Evolutionary conservation across 2,888 invertebrate genomes (phyloP), one percentile per base, ranked within the genome.

Genomic region (Ophion costatus): DNA sequence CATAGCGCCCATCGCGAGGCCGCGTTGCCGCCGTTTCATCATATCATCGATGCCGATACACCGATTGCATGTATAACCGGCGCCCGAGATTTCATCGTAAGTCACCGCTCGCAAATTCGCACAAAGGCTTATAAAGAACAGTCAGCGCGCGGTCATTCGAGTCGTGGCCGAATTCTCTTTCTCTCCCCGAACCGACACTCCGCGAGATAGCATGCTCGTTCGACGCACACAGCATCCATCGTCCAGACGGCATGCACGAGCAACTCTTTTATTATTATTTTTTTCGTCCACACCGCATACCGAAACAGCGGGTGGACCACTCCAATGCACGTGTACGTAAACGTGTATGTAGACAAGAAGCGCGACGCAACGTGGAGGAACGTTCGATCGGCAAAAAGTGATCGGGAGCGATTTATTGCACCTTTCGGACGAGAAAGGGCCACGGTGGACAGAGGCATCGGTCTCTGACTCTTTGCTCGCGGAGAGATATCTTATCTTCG

Each of bases 371-470:
- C 73, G 73, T 57, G 42, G 59, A 77, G 80, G 82, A 83, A 88
- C 87, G 84, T 81, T 87, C 89, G 92, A 93, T 92, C 91, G 92
- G 91, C 89, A 92, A 92, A 91, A 92, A 91, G 90, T 90, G 91
- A 93, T 92, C 89, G 83, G 89, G 90, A 90, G 92, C 92, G 92
- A 93, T 93, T 93, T 93, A 93, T 93, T 91, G 90, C 90, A 89
- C 88, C 90, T 91, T 90, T 92, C 88, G 89, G 89, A 89, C 88
- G 89, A 85, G 83, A 82, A 73, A 61, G 88, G 88, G 87, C 87
- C 88, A 86, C 87, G 89, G 92, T 91, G 91, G 91, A 91, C 91
- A 91, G 90, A 90, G 92, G 91, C 90, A 92, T 91, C 90, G 91
- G 91, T 91, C 91, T 89, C 87, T 91, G 86, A 82, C 83, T 82